These are phyloP conservation scores for Abscondita cerata DNA, from an alignment of 2,888 invertebrate species.

Conservation along the genomic window DNA sequence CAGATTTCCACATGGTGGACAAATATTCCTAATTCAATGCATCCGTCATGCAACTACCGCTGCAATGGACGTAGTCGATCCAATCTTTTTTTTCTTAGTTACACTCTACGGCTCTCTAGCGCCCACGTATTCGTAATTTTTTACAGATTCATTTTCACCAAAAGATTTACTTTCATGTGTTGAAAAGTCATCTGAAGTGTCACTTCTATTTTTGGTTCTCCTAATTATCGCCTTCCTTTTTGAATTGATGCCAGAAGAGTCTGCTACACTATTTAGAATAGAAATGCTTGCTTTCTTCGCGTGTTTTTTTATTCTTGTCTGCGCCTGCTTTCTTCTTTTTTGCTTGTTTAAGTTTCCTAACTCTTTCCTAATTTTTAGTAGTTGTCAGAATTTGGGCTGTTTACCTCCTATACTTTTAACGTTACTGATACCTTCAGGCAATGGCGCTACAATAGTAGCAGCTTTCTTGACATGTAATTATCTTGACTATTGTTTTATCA, in stretches of 20 bases:
- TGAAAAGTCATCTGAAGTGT: background rate
- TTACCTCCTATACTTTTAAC: background rate
- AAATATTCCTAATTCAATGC: no score
- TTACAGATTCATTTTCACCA: background rate
- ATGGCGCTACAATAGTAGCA: background rate
- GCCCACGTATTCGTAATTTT: background rate
- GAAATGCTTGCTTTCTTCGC: background rate
- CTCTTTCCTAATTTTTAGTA: background rate
- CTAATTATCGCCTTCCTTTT: background rate
- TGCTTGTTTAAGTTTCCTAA: background rate
- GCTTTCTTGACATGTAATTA: background rate
- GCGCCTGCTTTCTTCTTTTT: background rate
- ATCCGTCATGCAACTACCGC: no score
- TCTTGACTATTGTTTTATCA: background rate
- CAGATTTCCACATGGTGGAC: no score
- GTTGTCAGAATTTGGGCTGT: background rate
- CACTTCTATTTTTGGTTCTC: background rate
- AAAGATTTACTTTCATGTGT: background rate
- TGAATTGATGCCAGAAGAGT: background rate
- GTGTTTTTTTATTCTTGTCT: background rate
- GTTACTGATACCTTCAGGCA: background rate
- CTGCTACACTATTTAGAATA: background rate
- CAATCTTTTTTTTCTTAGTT: background rate
- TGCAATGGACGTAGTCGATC: background rate
- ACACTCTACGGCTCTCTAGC: background rate